Evolutionary conservation across 2,113 vertebrate species (phyloP).

Genomic region (Probosciger aterrimus): DNA sequence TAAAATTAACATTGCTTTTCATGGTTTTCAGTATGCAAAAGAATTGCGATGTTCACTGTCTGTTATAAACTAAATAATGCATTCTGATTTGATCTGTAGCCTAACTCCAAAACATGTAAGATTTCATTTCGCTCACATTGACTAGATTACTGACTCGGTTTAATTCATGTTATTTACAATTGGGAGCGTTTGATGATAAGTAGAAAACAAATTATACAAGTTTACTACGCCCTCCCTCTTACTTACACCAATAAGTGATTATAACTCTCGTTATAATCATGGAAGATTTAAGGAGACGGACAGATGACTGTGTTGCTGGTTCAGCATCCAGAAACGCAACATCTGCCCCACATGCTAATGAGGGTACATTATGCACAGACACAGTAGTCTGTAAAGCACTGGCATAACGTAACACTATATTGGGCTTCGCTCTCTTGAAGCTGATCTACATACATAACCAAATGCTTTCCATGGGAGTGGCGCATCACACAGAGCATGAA

Average conservation of each 20-base stretch:
- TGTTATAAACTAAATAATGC: neutral
- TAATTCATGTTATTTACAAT: neutral
- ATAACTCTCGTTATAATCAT: neutral
- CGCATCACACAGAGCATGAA: neutral
- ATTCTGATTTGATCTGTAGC: neutral
- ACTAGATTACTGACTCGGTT: neutral
- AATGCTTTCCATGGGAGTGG: neutral
- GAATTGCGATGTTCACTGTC: neutral
- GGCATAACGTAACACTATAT: neutral
- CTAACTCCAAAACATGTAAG: neutral
- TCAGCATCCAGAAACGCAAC: neutral
- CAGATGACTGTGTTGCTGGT: neutral
- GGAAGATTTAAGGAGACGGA: neutral
- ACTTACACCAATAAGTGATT: neutral
- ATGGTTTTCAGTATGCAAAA: neutral
- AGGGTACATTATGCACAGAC: neutral
- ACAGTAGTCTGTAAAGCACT: neutral
- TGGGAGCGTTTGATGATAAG: neutral
- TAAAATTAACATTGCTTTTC: neutral
- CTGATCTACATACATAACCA: neutral
- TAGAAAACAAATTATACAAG: conserved; percentile 3
- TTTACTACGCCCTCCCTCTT: neutral
- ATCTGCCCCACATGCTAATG: neutral
- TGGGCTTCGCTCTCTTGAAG: neutral
- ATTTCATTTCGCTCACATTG: neutral